Percentiles rank a stretch among this genome's conserved stretches.
phyloP scores from a whole-genome alignment of 1,140 invertebrate genomes.

The Scylla paramamosain region DNA sequence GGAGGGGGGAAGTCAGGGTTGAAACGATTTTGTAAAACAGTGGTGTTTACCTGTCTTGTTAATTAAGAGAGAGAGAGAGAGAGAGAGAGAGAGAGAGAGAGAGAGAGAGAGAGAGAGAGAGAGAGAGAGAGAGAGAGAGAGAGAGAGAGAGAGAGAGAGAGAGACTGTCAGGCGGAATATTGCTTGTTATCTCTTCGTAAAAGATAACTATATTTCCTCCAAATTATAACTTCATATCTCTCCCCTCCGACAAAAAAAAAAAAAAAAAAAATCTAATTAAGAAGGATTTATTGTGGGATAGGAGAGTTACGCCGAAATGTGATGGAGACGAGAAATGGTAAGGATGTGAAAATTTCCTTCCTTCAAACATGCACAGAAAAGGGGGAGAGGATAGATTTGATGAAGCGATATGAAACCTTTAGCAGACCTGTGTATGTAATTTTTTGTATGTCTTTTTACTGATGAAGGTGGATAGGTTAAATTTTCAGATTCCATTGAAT shows the following conservation, averaged over 20 bases:
- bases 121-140: not conserved
- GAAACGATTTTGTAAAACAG: too few relatives aligned
- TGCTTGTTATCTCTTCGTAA: not conserved
- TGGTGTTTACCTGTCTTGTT: too few relatives aligned
- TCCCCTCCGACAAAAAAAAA: not conserved
- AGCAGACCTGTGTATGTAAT: too few relatives aligned
- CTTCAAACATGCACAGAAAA: not conserved
- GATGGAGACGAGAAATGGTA: not conserved
- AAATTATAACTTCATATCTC: conserved; percentile 1
- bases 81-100: too few relatives aligned
- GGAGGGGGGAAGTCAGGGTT: too few relatives aligned
- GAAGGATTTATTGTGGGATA: not conserved
- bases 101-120: not conserved
- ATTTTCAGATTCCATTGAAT: not conserved
- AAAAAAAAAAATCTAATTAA: not conserved
- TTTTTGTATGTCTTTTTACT: not conserved
- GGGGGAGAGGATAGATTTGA: too few relatives aligned
- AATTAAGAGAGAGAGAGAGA: too few relatives aligned
- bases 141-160: not conserved
- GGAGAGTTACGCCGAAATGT: not conserved
- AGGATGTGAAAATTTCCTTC: not conserved
- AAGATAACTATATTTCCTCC: not conserved
- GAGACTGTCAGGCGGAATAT: not conserved
- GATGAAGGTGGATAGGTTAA: not conserved
- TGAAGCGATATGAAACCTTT: too few relatives aligned